Conservation (phyloP, 2,888 invertebrate species). For the Campopleginae sp. region DNA sequence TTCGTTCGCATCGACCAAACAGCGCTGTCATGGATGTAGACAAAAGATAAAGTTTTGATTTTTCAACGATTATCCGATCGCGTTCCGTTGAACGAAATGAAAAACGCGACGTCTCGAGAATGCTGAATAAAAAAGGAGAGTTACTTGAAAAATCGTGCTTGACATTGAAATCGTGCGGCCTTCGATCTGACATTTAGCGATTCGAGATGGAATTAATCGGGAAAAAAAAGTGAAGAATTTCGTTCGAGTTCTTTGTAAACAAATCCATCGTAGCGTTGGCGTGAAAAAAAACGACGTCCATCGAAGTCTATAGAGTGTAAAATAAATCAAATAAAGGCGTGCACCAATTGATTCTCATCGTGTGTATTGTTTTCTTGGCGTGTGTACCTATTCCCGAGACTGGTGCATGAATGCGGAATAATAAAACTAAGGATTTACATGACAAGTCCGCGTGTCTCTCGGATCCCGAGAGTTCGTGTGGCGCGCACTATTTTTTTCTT, state of each 20-base stretch:
- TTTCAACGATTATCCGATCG: constrained; percentile 22
- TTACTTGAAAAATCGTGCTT: background rate
- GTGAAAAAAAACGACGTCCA: background rate
- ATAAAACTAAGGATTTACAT: constrained; percentile 36
- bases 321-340: background rate
- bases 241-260: background rate
- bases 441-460: constrained; percentile 23
- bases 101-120: background rate
- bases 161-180: background rate
- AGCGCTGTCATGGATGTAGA: background rate
- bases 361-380: background rate
- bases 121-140: background rate
- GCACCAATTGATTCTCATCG: background rate
- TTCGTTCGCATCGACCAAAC: background rate
- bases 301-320: background rate
- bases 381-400: background rate
- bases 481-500: constrained; percentile 36
- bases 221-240: background rate
- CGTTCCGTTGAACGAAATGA: background rate
- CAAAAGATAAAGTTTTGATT: constrained; percentile 4
- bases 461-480: constrained; percentile 40
- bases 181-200: background rate
- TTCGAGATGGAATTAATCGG: too few species aligned
- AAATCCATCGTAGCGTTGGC: background rate
- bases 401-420: background rate